phyloP scores from a whole-genome alignment of 2,113 vertebrate species.

The Callospermophilus lateralis region DNA sequence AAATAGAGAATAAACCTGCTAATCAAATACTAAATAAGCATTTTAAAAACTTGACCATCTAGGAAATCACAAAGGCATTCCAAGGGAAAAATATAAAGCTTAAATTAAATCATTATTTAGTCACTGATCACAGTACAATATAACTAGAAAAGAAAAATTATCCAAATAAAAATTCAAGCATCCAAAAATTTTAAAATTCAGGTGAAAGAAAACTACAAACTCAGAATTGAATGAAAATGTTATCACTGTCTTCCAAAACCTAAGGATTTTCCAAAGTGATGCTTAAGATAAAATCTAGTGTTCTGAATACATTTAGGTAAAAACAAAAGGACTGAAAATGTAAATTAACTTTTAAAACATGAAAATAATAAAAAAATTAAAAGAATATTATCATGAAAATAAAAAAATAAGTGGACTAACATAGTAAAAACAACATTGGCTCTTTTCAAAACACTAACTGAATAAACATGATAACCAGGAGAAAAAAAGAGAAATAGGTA shows the following conservation, averaged over 20 bases:
- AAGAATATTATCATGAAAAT: background rate
- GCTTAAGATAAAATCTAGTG: background rate
- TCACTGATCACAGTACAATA: background rate
- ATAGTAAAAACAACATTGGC: background rate
- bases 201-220: background rate
- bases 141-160: background rate
- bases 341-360: background rate
- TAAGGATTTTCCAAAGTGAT: background rate
- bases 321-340: background rate
- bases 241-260: background rate
- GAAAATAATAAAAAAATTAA: background rate
- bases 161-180: background rate
- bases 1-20: background rate
- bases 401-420: background rate
- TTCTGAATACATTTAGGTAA: background rate
- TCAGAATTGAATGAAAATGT: background rate
- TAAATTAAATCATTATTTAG: background rate
- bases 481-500: background rate
- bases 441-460: background rate
- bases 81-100: background rate
- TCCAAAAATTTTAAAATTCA: background rate
- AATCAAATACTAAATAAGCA: background rate
- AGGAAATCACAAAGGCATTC: background rate
- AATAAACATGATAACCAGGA: background rate
- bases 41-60: background rate